Evolutionary conservation across 2,888 invertebrate species (phyloP).

Genomic region (Heliconius cydno): DNA sequence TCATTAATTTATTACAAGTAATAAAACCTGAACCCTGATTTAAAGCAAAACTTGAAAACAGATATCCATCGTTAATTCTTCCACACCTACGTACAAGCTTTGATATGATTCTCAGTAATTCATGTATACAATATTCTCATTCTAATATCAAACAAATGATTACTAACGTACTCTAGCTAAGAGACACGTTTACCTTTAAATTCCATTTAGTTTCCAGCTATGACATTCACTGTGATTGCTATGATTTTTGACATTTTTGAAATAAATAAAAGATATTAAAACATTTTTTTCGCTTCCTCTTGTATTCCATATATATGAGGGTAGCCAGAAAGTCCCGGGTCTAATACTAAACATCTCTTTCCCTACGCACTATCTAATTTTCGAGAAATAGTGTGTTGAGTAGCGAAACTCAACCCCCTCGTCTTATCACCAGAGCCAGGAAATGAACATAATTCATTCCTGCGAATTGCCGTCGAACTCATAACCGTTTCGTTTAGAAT

Average conservation of each 20-base stretch:
- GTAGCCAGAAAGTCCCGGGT: too few species aligned
- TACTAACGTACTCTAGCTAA: background rate
- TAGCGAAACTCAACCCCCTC: too few species aligned
- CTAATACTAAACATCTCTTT: too few species aligned
- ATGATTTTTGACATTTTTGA: conserved; percentile 3
- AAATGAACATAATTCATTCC: too few species aligned
- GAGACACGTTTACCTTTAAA: conserved; percentile 34
- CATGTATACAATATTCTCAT: conserved; percentile 2
- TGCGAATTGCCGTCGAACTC: too few species aligned
- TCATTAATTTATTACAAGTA: too few species aligned
- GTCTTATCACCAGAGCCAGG: too few species aligned
- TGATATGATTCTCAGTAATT: background rate
- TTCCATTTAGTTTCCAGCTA: conserved; percentile 13
- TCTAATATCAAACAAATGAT: conserved; percentile 3
- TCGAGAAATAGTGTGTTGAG: too few species aligned
- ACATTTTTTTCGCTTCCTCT: too few species aligned
- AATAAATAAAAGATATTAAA: background rate
- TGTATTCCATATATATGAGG: too few species aligned
- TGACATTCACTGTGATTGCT: conserved; percentile 1
- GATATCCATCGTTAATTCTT: background rate
- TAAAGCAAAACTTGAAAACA: background rate
- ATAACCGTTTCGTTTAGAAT: too few species aligned
- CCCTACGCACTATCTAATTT: too few species aligned
- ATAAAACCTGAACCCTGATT: background rate
- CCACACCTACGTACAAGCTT: background rate